Percentiles rank a stretch among this genome's conserved stretches.
These are phyloP conservation scores for Macrotis lagotis DNA, from an alignment of 2,113 vertebrate species.

Conservation along the genomic window DNA sequence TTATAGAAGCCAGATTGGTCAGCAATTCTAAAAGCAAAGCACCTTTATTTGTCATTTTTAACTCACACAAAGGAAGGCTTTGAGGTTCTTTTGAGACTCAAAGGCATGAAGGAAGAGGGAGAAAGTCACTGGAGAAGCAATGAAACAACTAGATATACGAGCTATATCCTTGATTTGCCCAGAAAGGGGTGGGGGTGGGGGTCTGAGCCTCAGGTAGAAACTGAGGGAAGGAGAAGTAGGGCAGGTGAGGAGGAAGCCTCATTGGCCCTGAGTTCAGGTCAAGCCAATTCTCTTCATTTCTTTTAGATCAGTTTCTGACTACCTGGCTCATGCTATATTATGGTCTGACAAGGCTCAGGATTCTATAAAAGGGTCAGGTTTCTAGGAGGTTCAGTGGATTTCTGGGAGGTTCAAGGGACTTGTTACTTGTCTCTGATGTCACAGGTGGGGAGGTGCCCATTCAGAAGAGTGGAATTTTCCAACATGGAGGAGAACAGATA, in stretches of 20 bases:
- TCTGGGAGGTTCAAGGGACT: background rate
- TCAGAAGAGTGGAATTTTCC: background rate
- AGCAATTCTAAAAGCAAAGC: background rate
- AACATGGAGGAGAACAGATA: background rate
- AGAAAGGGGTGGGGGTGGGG: too few relatives aligned
- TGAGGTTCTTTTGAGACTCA: conserved; percentile 9
- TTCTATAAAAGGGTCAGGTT: background rate
- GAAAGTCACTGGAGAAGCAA: background rate
- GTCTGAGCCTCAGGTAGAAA: background rate
- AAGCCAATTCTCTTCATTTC: background rate
- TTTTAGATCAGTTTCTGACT: background rate
- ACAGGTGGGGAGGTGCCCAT: background rate
- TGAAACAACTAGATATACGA: background rate
- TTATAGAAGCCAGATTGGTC: background rate
- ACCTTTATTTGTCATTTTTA: background rate
- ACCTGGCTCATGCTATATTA: background rate
- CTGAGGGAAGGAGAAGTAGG: background rate
- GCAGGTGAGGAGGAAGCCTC: background rate
- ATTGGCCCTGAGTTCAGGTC: background rate
- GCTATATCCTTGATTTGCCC: background rate
- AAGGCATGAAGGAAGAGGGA: background rate
- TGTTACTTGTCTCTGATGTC: background rate
- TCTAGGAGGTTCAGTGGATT: background rate
- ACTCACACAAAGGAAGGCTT: background rate
- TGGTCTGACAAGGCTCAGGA: background rate